These are phyloP conservation scores for Empidonax alnorum DNA, from an alignment of 2,113 vertebrate genomes.

Conservation along the genomic window DNA sequence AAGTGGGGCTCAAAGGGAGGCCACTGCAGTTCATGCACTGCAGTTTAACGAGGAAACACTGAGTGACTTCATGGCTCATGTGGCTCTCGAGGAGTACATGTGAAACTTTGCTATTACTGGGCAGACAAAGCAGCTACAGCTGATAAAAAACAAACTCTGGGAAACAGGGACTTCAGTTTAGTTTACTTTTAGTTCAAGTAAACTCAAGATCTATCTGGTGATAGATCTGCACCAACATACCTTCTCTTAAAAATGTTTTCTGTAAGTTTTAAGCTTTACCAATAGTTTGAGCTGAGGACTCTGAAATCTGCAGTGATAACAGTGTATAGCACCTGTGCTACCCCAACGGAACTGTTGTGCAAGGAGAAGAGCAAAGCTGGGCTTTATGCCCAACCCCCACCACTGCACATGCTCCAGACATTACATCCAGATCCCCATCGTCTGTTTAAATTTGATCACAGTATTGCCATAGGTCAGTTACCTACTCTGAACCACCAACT, in stretches of 20 bases:
- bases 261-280: background rate
- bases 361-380: background rate
- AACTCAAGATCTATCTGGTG: background rate
- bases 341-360: background rate
- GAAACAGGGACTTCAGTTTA: background rate
- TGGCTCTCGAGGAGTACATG: background rate
- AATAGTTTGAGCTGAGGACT: background rate
- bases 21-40: conserved; percentile 32
- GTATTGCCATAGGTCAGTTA: background rate
- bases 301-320: background rate
- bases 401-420: background rate
- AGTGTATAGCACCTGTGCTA: background rate
- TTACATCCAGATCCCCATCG: background rate
- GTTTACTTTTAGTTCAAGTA: background rate
- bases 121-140: background rate
- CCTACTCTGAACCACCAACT: background rate
- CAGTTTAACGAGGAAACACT: background rate
- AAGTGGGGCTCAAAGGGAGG: conserved; percentile 44
- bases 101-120: conserved; percentile 12
- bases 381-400: background rate
- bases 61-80: background rate
- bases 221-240: background rate
- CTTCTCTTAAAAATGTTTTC: background rate
- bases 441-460: background rate
- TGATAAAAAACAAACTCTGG: background rate